Evolutionary conservation across 2,797 vertebrate genomes (phyloP).

Genomic region (Oryzias sinensis): DNA sequence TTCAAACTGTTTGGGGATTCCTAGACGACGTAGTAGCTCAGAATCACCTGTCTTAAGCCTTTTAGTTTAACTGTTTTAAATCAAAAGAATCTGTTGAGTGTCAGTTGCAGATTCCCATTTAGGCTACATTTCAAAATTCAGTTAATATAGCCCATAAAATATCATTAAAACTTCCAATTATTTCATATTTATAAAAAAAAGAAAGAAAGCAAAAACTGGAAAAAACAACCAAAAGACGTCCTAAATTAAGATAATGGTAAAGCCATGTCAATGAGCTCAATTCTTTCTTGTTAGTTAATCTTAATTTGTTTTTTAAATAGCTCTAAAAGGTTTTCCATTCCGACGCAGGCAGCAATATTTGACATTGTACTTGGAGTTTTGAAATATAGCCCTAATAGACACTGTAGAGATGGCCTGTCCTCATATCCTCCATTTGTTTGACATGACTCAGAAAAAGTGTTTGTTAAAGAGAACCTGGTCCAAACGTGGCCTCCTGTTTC

Average conservation of each 20-base stretch:
- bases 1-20: slow-evolving; percentile 75
- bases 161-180: slow-evolving; percentile 73
- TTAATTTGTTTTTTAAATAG: slow-evolving; percentile 87
- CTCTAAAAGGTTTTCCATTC: slow-evolving; percentile 87
- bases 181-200: slow-evolving; percentile 74
- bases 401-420: slow-evolving; percentile 93
- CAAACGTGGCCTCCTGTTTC: slow-evolving; percentile 61
- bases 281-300: slow-evolving; percentile 76
- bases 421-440: slow-evolving; percentile 83
- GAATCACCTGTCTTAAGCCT: slow-evolving; percentile 73
- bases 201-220: slow-evolving; percentile 21
- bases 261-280: slow-evolving; percentile 70
- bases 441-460: slow-evolving; percentile 66
- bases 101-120: slow-evolving; percentile 99
- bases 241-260: slow-evolving; percentile 77
- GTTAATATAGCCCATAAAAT: slow-evolving; percentile 80
- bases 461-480: slow-evolving; percentile 62
- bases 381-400: slow-evolving; percentile 98
- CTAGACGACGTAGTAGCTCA: slow-evolving; percentile 69
- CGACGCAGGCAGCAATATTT: slow-evolving; percentile 84
- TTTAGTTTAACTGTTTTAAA: slow-evolving; percentile 77
- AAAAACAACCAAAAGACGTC: slow-evolving; percentile 20
- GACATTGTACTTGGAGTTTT: slow-evolving; percentile 89
- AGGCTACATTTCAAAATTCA: slow-evolving; percentile 99
- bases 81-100: slow-evolving; percentile 82